phyloP scores from a whole-genome alignment of 2,113 vertebrate species.

The Phainopepla nitens region DNA sequence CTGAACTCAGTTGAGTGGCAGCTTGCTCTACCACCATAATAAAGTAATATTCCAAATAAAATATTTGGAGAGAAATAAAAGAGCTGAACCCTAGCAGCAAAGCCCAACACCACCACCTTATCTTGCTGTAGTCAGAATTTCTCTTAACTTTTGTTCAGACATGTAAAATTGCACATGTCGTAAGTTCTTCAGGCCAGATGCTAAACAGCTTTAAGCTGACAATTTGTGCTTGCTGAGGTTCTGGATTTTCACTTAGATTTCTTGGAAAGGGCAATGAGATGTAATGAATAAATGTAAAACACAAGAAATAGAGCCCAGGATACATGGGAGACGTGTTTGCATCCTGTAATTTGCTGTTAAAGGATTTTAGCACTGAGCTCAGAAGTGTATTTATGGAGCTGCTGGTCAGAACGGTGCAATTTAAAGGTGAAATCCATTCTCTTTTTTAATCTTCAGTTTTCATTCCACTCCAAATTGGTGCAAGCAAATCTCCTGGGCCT shows the following conservation, averaged over 20 bases:
- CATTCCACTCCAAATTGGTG: neutral
- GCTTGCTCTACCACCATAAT: neutral
- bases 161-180: neutral
- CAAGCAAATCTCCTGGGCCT: neutral
- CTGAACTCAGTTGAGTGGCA: neutral
- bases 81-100: neutral
- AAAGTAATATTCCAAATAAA: neutral
- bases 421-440: slow-evolving; percentile 37
- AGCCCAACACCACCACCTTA: neutral
- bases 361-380: neutral
- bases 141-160: neutral
- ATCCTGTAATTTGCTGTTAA: neutral
- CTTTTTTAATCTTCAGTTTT: slow-evolving; percentile 38
- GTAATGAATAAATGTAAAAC: neutral
- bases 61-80: neutral
- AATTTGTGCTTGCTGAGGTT: neutral
- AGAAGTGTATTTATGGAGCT: neutral
- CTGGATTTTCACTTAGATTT: neutral
- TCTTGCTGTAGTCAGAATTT: neutral
- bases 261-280: neutral
- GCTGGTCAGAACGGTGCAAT: slow-evolving; percentile 12
- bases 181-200: neutral
- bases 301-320: neutral
- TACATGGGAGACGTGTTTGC: neutral
- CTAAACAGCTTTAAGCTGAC: neutral